Conservation (phyloP, 2,797 vertebrate genomes). For the Cercopithecus neglectus region DNA sequence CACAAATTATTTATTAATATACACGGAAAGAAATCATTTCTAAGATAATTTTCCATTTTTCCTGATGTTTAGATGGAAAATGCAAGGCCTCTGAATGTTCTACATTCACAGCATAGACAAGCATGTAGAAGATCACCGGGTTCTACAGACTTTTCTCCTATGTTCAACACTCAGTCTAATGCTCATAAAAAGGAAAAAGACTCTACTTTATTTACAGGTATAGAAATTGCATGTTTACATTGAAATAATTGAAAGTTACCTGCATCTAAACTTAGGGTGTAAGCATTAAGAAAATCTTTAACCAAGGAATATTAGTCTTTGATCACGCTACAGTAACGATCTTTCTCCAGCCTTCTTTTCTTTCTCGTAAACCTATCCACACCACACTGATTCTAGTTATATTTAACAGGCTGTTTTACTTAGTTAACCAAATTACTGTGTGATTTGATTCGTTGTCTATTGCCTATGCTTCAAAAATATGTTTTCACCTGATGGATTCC, state of each 20-base stretch:
- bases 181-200: neutral
- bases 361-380: neutral
- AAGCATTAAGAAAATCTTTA: slow-evolving; percentile 5
- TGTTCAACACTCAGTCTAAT: neutral
- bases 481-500: neutral
- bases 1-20: neutral
- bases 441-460: neutral
- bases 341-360: neutral
- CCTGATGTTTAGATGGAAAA: slow-evolving; percentile 21
- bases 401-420: neutral
- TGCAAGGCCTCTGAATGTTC: neutral
- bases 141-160: neutral
- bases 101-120: neutral
- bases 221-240: neutral
- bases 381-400: neutral
- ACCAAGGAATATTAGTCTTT: neutral
- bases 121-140: neutral
- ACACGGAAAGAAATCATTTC: slow-evolving; percentile 11
- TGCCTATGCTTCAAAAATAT: neutral
- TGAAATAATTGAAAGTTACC: slow-evolving; percentile 18
- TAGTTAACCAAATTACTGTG: neutral
- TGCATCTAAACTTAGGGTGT: neutral
- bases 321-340: neutral
- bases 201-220: slow-evolving; percentile 50
- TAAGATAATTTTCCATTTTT: slow-evolving; percentile 26